Conservation (phyloP, 2,888 invertebrate species). For the Schrankia costaestrigalis region DNA sequence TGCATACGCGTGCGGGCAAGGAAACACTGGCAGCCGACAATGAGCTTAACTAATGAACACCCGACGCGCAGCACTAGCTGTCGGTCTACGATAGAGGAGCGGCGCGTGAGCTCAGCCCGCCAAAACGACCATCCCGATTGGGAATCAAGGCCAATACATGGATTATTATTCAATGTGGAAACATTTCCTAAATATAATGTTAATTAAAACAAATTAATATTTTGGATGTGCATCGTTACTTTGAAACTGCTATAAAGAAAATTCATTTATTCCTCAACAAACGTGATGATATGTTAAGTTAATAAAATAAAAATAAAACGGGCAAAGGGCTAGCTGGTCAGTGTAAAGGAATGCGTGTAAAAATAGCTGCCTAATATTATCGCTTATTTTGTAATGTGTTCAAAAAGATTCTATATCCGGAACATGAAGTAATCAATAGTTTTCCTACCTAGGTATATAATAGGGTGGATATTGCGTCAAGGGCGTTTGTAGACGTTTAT, state of each 20-base stretch:
- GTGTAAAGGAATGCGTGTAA: conserved; percentile 11
- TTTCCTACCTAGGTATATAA: conserved; percentile 33
- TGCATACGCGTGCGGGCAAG: conserved; percentile 68
- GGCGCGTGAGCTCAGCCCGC: conserved; percentile 66
- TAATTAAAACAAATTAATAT: conserved; percentile 67
- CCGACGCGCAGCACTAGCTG: conserved; percentile 40
- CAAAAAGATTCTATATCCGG: conserved; percentile 42
- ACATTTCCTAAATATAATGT: conserved; percentile 64
- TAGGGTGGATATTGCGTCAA: conserved; percentile 37
- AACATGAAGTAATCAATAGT: conserved; percentile 49
- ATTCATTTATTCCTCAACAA: neutral
- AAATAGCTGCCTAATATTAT: conserved; percentile 21
- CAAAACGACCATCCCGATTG: conserved; percentile 67
- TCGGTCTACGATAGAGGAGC: conserved; percentile 45
- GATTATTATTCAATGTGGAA: conserved; percentile 67
- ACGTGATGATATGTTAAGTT: no score
- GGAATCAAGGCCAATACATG: conserved; percentile 73
- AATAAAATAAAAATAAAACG: conserved; percentile 13
- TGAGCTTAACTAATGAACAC: conserved; percentile 49
- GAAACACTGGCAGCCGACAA: conserved; percentile 61
- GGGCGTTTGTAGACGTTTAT: conserved; percentile 37
- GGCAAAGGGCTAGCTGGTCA: conserved; percentile 14
- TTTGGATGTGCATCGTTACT: conserved; percentile 47
- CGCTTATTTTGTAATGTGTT: conserved; percentile 35
- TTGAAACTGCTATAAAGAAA: conserved; percentile 17